phyloP scores from a whole-genome alignment of 2,113 vertebrate genomes.

The Xenotilapia flavipinnis region DNA sequence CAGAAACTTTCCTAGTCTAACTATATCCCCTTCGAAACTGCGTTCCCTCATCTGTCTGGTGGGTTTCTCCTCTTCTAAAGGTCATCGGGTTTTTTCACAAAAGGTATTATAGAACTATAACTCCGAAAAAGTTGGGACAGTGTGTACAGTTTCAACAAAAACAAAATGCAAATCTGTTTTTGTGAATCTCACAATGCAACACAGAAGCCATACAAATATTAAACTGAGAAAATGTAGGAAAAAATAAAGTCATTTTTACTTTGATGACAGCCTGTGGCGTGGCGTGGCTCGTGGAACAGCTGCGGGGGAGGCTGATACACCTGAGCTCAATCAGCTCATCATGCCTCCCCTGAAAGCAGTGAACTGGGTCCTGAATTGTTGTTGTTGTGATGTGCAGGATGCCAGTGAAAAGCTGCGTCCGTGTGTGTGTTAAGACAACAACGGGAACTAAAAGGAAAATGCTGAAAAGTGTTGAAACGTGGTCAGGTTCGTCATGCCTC shows the following conservation, averaged over 20 bases:
- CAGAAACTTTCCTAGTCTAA: not conserved
- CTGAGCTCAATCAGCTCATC: not conserved
- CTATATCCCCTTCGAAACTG: not conserved
- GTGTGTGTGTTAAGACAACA: not conserved
- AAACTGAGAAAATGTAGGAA: not conserved
- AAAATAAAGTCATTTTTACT: accelerated
- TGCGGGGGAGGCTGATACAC: not conserved
- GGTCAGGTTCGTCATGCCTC: not conserved
- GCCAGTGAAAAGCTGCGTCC: not conserved
- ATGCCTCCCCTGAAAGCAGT: not conserved
- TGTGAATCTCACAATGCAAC: not conserved
- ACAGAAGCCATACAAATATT: not conserved
- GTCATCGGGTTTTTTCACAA: not conserved
- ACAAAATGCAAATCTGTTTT: not conserved
- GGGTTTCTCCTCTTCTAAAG: not conserved
- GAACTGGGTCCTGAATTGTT: not conserved
- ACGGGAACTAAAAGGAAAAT: not conserved
- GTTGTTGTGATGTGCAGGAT: accelerated
- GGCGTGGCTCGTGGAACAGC: accelerated
- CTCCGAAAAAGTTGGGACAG: not conserved
- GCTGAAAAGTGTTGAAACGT: not conserved
- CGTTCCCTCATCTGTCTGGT: not conserved
- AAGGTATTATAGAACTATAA: not conserved
- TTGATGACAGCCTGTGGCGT: not conserved
- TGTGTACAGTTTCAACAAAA: not conserved